Evolutionary conservation across 2,888 invertebrate genomes (phyloP).

Genomic region (Cheilosia soror): DNA sequence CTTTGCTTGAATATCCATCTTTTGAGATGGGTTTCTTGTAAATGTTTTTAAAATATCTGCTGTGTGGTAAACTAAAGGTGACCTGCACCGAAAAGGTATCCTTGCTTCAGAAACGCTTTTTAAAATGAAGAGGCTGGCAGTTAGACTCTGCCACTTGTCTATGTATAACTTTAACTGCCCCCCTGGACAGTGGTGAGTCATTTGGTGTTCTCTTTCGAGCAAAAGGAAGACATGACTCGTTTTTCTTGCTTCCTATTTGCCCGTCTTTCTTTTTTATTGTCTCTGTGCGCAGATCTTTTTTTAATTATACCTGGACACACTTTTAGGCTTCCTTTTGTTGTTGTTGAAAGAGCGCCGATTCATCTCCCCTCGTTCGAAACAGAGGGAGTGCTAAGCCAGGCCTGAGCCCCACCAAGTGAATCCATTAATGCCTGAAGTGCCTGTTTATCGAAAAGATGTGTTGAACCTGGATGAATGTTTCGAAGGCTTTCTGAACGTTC

Average conservation of each 20-base stretch:
- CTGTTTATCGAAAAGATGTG: constrained; percentile 17
- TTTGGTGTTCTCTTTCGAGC: neutral
- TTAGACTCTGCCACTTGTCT: neutral
- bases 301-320: neutral
- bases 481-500: constrained; percentile 26
- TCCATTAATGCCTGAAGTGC: constrained; percentile 27
- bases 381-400: constrained; percentile 9
- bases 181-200: neutral
- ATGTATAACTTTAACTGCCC: neutral
- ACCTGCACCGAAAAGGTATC: constrained; percentile 6
- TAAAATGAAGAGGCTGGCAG: constrained; percentile 18
- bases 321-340: neutral
- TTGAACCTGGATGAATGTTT: constrained; percentile 26
- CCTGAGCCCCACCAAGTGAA: constrained; percentile 28
- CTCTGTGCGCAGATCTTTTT: neutral
- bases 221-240: neutral
- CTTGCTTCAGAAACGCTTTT: constrained; percentile 13
- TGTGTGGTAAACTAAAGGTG: neutral
- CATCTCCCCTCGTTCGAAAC: neutral
- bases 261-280: neutral
- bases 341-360: neutral
- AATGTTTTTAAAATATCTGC: constrained; percentile 1
- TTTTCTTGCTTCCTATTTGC: neutral
- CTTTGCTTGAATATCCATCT: constrained; percentile 3
- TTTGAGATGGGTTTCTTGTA: constrained; percentile 13